Evolutionary conservation across 2,888 invertebrate genomes (phyloP), one percentile per base, ranked within the genome.

Genomic region (Apodemia duryi): DNA sequence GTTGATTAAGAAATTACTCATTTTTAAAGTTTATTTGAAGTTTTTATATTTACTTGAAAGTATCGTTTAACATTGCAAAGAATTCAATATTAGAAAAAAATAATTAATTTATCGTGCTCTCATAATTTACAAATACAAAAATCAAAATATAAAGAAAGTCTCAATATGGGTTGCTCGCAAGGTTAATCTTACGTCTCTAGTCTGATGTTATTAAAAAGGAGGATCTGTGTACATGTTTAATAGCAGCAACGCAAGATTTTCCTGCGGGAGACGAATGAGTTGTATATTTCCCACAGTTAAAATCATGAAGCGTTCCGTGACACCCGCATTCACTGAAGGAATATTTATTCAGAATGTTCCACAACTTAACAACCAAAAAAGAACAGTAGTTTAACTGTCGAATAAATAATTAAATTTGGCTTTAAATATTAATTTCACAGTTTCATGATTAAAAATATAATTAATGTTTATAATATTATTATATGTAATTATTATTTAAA

Each of bases 241-340:
- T 41, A 61, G 43, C 61, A 43, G 10, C 28, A 57, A 32, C 43
- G 41, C 57, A 4, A 29, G 46, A 62, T 35, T 9, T 52, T 52
- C 63, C 52, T 52, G 52, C 49, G 64, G n/a, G n/a, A 60, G 64
- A 60, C 60, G 21, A 57, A 64, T 29, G 49, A 21, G 29, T 43
- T 28, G 41, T 28, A 28, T 28, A 6, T 29, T 54, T 29, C 52
- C 21, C 21, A 38, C 60, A 64, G 64, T 64, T 46, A 46, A 49
- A 64, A 49, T 49, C 54, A 60, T 61, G 46, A 11, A 43, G 64
- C 49, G 60, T 2, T 46, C 6, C 60, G 64, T 35, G 57, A 64
- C 11, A 7, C 21, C 35, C 64, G 64, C 61, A 32, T 52, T 38
- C 35, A 21, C 21, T 21, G n/a, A 61, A 46, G 32, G 11, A 6